Evolutionary conservation across 2,797 vertebrate genomes (phyloP), one percentile per base, ranked within the genome.

Genomic region (Bryconaethiops microstoma): DNA sequence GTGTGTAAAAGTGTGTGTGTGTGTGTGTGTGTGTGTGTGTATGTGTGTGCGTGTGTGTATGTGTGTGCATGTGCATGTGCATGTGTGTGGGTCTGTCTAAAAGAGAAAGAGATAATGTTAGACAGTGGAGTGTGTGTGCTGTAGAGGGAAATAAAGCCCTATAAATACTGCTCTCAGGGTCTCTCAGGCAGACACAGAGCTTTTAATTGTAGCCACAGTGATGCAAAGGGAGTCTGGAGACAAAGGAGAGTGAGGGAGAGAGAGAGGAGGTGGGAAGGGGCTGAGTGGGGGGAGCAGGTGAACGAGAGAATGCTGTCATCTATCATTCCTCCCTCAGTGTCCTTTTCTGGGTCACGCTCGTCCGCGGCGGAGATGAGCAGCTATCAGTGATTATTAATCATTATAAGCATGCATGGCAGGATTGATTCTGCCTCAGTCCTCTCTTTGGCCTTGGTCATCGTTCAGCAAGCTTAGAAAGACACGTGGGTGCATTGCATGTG

Each of bases 321-420:
- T 84, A 72, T 86, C 84, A 87, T 82, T 82, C 81, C 48, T 81
- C 57, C 74, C 75, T 76, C 74, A 40, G 65, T 80, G 82, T 85
- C 77, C 77, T 89, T 86, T 86, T 86, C 85, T 89, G 86, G 87
- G 85, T 86, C 87, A 86, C 17, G 65, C 70, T 77, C 74, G 50
- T 84, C 77, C 67, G 63, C 54, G 16, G 69, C 40, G 59, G 54
- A 78, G 83, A 87, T 83, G 80, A 87, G 79, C 67, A 69, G 35
- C 75, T 84, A 82, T 84, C 79, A 72, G 17, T 81, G 79, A 84
- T 88, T 87, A 88, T 87, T 85, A 82, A 86, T 88, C 84, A 83
- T 85, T 80, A 83, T 77, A 72, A 79, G 71, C 76, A 69, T 77
- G 74, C 76, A 21, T 17, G 19, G 59, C 63, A 74, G 63, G 75